Conservation (phyloP, 30 jellyfish, hydroid and myxozoan genomes). For the Cassiopea andromeda region DNA sequence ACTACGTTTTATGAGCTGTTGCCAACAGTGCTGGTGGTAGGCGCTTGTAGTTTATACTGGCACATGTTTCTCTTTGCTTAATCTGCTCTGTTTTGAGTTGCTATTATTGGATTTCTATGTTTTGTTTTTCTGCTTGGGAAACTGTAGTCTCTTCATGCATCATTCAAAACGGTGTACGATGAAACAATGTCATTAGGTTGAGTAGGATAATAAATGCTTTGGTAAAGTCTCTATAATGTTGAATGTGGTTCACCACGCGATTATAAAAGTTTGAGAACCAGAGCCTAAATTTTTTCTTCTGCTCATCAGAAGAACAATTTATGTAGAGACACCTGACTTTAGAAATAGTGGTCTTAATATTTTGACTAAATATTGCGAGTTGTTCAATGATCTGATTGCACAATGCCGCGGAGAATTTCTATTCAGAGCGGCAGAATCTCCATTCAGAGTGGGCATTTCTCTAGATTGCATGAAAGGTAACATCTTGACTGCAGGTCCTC, state of each 20-base stretch:
- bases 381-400: neutral
- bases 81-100: neutral
- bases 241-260: conserved; percentile 52
- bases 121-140: neutral
- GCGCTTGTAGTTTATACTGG: too few relatives aligned
- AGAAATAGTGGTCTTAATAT: neutral
- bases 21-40: too few relatives aligned
- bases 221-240: neutral
- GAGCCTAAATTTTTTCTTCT: conserved; percentile 10
- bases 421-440: conserved; percentile 36
- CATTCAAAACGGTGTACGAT: neutral
- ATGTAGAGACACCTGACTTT: neutral
- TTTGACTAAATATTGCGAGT: neutral
- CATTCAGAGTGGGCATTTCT: conserved; percentile 46
- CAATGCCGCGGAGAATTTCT: conserved; percentile 40
- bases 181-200: neutral
- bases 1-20: too few relatives aligned
- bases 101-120: neutral
- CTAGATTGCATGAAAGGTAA: conserved; percentile 60
- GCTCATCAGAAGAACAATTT: neutral
- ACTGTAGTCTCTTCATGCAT: neutral
- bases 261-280: neutral
- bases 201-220: conserved; percentile 9
- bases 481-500: neutral
- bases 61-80: too few relatives aligned